Percentiles rank a stretch among this genome's conserved stretches.
Evolutionary conservation across 37 sponge, comb jelly and placozoan genomes (phyloP).

Genomic region (Ianthella basta): DNA sequence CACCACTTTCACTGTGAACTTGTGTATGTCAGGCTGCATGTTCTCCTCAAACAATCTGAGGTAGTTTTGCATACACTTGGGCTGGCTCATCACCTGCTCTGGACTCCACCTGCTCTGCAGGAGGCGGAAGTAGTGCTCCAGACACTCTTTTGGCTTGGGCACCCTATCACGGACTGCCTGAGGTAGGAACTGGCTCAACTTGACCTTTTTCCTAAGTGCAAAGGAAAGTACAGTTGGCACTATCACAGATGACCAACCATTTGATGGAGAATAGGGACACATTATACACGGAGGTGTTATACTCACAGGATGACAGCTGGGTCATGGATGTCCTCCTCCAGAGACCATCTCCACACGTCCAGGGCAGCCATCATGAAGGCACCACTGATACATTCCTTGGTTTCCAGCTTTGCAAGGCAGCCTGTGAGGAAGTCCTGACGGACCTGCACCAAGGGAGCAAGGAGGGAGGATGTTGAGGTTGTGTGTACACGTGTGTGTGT

Average conservation of each 20-base stretch:
- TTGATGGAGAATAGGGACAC: too few species aligned
- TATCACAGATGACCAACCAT: too few species aligned
- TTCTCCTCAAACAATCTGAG: conserved; percentile 19
- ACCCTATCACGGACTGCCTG: not conserved
- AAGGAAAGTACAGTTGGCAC: too few species aligned
- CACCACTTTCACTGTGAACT: conserved; percentile 7
- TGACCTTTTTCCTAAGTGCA: not conserved
- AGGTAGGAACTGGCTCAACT: not conserved
- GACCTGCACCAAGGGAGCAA: conserved; percentile 27
- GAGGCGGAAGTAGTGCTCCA: not conserved
- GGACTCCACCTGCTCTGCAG: not conserved
- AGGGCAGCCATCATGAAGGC: conserved; percentile 61
- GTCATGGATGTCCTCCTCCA: not conserved
- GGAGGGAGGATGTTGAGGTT: not conserved
- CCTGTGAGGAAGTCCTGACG: conserved; percentile 52
- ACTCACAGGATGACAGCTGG: not conserved
- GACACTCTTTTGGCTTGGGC: not conserved
- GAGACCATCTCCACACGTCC: conserved; percentile 53
- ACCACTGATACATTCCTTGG: conserved; percentile 21
- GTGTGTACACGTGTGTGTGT: not conserved
- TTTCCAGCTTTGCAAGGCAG: conserved; percentile 15
- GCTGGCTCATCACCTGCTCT: not conserved
- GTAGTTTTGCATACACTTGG: conserved; percentile 27
- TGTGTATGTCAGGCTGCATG: conserved; percentile 2
- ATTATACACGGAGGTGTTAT: too few species aligned